These are phyloP conservation scores for Agonopterix arenella DNA, from an alignment of 2,888 invertebrate genomes.

Conservation along the genomic window DNA sequence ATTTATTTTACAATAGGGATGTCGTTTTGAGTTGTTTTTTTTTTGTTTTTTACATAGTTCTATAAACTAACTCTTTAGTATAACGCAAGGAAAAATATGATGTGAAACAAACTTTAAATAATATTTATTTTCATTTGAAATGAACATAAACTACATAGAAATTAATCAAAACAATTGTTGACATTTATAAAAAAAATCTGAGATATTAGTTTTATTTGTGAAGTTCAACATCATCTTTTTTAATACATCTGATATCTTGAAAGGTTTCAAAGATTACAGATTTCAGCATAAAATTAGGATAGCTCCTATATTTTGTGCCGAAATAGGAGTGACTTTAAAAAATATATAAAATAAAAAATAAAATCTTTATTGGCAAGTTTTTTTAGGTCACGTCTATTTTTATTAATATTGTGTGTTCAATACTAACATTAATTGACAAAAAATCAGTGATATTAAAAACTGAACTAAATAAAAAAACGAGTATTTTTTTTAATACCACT, in stretches of 20 bases:
- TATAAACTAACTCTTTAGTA: constrained; percentile 38
- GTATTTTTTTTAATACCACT: neutral
- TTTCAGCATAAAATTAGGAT: constrained; percentile 17
- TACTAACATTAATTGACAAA: constrained; percentile 43
- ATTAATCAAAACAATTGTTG: too few relatives aligned
- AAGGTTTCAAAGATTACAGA: constrained; percentile 19
- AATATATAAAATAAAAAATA: neutral
- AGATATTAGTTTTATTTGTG: too few relatives aligned
- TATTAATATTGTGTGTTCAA: constrained; percentile 51
- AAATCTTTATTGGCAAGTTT: neutral
- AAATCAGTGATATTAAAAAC: constrained; percentile 17
- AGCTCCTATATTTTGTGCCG: constrained; percentile 17
- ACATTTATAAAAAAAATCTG: too few relatives aligned
- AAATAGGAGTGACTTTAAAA: constrained; percentile 3
- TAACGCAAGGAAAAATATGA: constrained; percentile 7
- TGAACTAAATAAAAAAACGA: neutral
- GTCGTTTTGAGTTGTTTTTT: constrained; percentile 36
- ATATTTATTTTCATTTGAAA: neutral
- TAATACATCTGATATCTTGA: neutral
- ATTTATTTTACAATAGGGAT: constrained; percentile 32
- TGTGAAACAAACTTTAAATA: constrained; percentile 2
- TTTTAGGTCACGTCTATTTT: neutral
- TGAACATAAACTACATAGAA: too few relatives aligned
- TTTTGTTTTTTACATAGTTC: constrained; percentile 38
- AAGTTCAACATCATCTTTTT: too few relatives aligned